Percentiles rank a stretch among this genome's conserved stretches.
phyloP scores from a whole-genome alignment of 2,113 vertebrate genomes.

The Gambusia holbrooki region DNA sequence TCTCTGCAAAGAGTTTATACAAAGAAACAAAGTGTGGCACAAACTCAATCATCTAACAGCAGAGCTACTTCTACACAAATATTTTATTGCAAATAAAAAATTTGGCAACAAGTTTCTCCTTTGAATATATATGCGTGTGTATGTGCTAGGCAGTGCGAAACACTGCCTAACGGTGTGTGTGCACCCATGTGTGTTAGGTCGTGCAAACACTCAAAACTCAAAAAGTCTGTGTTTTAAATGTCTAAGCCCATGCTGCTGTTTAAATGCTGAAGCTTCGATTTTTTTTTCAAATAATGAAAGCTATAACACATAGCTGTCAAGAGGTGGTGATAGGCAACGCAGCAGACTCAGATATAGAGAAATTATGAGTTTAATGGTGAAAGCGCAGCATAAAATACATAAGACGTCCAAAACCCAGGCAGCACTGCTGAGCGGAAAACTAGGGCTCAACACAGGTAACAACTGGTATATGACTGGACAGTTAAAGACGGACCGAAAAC shows the following conservation, averaged over 20 bases:
- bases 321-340: no score
- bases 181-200: background rate
- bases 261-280: background rate
- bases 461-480: no score
- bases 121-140: no score
- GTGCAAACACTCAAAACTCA: background rate
- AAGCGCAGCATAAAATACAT: no score
- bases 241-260: background rate
- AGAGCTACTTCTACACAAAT: background rate
- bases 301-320: background rate
- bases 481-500: no score
- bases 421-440: no score
- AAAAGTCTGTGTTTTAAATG: background rate
- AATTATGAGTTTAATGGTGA: no score
- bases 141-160: no score
- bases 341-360: no score
- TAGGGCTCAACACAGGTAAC: no score
- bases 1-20: background rate
- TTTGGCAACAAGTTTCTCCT: background rate
- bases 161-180: no score
- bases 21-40: constrained; percentile 1
- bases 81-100: constrained; percentile 7
- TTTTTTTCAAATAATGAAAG: background rate
- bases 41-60: background rate
- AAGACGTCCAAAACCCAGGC: no score